Percentiles rank a stretch among this genome's conserved stretches.
These are phyloP conservation scores for Dastarcus helophoroides DNA, from an alignment of 2,888 invertebrate species.

Conservation along the genomic window DNA sequence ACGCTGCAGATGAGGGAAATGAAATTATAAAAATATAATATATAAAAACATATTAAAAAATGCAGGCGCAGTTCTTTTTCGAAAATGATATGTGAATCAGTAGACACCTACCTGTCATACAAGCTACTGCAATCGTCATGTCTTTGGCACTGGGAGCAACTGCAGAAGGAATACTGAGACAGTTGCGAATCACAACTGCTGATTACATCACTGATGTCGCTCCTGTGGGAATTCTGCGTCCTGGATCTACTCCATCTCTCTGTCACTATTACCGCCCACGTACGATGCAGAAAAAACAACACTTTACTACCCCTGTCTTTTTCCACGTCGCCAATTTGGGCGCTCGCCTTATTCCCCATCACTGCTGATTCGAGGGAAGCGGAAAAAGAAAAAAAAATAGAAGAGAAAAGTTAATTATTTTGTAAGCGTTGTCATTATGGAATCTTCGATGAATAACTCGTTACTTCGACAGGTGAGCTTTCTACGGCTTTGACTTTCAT, in stretches of 20 bases:
- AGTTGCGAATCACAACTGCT: conserved; percentile 24
- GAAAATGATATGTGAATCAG: too few species aligned
- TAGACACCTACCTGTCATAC: conserved; percentile 11
- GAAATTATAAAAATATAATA: too few species aligned
- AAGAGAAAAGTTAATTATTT: too few species aligned
- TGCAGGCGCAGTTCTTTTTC: too few species aligned
- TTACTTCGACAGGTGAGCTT: too few species aligned
- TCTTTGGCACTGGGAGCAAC: conserved; percentile 30
- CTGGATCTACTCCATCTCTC: conserved; percentile 21
- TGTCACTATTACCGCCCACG: conserved; percentile 31
- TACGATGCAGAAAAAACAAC: conserved; percentile 29
- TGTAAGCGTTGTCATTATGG: too few species aligned
- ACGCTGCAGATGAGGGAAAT: too few species aligned
- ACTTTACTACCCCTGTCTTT: conserved; percentile 20
- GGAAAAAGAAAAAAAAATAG: too few species aligned
- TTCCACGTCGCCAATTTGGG: conserved; percentile 4
- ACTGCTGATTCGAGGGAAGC: too few species aligned
- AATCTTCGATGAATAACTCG: too few species aligned
- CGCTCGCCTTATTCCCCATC: conserved; percentile 9
- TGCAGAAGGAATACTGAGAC: conserved; percentile 31
- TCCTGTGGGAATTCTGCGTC: conserved; percentile 12
- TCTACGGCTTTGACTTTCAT: too few species aligned
- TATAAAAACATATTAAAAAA: too few species aligned
- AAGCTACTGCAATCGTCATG: conserved; percentile 19
- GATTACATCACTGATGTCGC: conserved; percentile 10